A percentile compares a stretch with the other conserved stretches of the same genome.
These are phyloP conservation scores for Microvelia longipes DNA, from an alignment of 1,140 invertebrate species.

Conservation along the genomic window DNA sequence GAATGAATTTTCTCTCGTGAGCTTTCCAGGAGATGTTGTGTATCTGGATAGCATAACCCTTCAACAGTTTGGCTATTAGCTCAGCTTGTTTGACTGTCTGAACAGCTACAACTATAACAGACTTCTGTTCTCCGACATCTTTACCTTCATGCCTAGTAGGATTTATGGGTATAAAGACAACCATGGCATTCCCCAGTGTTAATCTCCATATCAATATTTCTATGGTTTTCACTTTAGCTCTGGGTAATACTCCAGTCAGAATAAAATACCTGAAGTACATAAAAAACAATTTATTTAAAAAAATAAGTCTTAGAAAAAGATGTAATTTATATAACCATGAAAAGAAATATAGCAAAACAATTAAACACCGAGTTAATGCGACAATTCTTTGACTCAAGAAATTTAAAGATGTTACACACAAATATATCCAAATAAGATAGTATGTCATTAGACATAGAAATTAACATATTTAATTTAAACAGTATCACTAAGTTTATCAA, in stretches of 20 bases:
- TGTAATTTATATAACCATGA: background rate
- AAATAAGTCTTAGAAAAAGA: too few species aligned
- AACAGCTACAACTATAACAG: constrained; percentile 96
- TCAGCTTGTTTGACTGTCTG: constrained; percentile 96
- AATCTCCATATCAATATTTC: constrained; percentile 74
- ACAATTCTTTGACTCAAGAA: background rate
- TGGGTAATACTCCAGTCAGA: background rate
- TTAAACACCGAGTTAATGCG: background rate
- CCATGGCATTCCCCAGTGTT: constrained; percentile 75
- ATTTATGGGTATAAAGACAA: constrained; percentile 27
- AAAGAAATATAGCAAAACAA: background rate
- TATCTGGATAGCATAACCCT: constrained; percentile 81
- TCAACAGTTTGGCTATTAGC: constrained; percentile 87
- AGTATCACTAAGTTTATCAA: too few species aligned
- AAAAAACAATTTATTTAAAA: too few species aligned
- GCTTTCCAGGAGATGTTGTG: constrained; percentile 85
- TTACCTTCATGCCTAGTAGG: background rate
- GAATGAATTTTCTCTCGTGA: constrained; percentile 72
- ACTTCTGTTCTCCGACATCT: constrained; percentile 69
- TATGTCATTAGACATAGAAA: too few species aligned
- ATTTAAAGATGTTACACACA: background rate
- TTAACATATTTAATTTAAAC: too few species aligned
- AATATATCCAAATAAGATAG: background rate
- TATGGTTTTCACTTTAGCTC: constrained; percentile 35
- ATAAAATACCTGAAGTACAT: background rate